Evolutionary conservation across 1,140 invertebrate species (phyloP).

Genomic region (Manduca sexta): DNA sequence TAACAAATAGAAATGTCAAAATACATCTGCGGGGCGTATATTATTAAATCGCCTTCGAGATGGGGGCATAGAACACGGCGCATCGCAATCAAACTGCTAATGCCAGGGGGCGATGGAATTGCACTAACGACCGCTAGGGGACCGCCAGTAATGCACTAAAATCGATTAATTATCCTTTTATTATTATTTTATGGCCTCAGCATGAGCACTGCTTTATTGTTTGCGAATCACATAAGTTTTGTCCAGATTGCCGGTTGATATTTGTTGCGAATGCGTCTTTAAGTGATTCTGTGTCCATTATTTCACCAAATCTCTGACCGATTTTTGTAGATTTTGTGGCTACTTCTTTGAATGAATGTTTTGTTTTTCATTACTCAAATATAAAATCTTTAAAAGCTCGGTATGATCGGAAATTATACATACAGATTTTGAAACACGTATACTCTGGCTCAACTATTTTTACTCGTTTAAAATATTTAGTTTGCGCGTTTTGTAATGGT

Average conservation of each 20-base stretch:
- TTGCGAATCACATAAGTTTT: slow-evolving; percentile 26
- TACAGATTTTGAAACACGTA: no score
- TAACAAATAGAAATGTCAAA: slow-evolving; percentile 64
- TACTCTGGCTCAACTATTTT: no score
- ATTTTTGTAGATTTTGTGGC: no score
- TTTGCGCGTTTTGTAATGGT: no score
- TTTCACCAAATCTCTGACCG: no score
- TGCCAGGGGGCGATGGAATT: slow-evolving; percentile 36
- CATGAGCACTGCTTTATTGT: slow-evolving; percentile 32
- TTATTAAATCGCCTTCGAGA: slow-evolving; percentile 47
- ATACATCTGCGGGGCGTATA: slow-evolving; percentile 53
- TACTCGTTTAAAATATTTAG: no score
- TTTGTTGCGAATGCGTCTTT: no score
- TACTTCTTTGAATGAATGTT: no score
- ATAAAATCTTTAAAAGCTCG: background rate
- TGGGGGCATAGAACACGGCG: slow-evolving; percentile 23
- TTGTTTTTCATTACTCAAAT: no score
- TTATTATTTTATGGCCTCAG: slow-evolving; percentile 63
- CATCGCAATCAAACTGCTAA: slow-evolving; percentile 59
- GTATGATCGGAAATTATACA: no score
- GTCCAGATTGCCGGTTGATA: no score
- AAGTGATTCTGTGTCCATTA: no score
- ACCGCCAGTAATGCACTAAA: slow-evolving; percentile 56
- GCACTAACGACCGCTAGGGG: slow-evolving; percentile 32
- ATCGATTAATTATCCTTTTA: slow-evolving; percentile 69